Base-by-base conservation (phyloP, 2,113 vertebrate genomes). In the Panthera uncia region DNA sequence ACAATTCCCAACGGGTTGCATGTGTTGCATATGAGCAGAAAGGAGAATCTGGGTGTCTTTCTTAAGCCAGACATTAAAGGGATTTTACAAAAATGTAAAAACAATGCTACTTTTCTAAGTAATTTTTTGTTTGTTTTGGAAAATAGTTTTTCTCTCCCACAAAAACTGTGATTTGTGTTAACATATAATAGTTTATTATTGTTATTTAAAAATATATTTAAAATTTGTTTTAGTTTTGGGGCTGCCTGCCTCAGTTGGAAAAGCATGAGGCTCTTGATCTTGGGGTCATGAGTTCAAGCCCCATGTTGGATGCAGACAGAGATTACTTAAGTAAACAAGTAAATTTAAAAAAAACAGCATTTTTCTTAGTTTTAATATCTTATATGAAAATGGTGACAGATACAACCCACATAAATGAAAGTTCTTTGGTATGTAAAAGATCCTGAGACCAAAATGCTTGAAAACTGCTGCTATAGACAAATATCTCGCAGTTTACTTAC, bases 141-240 rank as follows among this genome's bases (percentile, higher is more conserved):
- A 90, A 80, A 84, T 2, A 74, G 15, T 27, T 57, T 66, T 19
- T 10, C 10, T 50, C 7, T 0, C 3, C 3, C 45, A 93, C 76
- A 50, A 95, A 95, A 93, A 93, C 45, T 79, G n/a, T 88, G 18
- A 91, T 78, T 76, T 88, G 45, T 86, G 10, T 92, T 71, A 94
- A 95, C 15, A 92, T 78, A 3, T 45, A 63, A 74, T 36, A 76
- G 48, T 71, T 96, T 80, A 86, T 71, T 55, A 90, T 2, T 93
- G 14, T 76, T 68, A 81, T 81, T 94, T 83, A 14, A 57, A 92
- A 88, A 71, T 85, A 68, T 80, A 78, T 52, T 68, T 63, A 12
- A 87, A 45, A n/a, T 4, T 80, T 80, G 92, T 73, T 38, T 71
- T 57, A 82, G 61, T 76, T 73, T 80, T 94, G 41, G 73, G 38